Conservation (phyloP, 2,888 invertebrate genomes). For the Cephus spinipes region DNA sequence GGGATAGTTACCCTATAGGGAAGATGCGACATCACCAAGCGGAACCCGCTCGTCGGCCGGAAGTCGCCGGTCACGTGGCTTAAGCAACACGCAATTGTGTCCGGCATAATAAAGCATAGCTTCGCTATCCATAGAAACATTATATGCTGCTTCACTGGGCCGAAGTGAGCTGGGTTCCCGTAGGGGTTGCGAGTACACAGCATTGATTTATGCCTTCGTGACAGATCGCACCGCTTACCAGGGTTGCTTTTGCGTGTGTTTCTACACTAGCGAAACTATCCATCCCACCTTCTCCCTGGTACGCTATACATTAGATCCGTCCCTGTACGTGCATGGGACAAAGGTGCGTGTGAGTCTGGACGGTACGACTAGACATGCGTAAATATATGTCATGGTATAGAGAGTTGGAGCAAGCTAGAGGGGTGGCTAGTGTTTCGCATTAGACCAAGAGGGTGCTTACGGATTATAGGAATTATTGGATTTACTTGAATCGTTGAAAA, state of each 20-base stretch:
- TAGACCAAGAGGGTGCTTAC: conserved; percentile 26
- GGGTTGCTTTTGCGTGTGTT: conserved; percentile 1
- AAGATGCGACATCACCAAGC: conserved; percentile 60
- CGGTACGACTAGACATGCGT: background rate
- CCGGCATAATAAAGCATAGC: conserved; percentile 64
- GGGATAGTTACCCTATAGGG: conserved; percentile 26
- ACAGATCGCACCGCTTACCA: conserved; percentile 47
- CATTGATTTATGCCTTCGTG: conserved; percentile 59
- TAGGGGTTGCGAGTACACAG: conserved; percentile 38
- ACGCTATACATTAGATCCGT: background rate
- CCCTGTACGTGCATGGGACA: background rate
- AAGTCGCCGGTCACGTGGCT: conserved; percentile 66
- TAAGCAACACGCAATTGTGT: conserved; percentile 67
- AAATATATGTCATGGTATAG: background rate
- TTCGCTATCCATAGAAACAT: conserved; percentile 32
- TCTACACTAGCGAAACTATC: background rate
- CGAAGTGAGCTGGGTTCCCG: conserved; percentile 38
- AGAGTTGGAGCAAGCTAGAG: background rate
- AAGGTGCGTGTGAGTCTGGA: background rate
- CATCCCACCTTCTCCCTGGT: background rate
- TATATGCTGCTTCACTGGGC: conserved; percentile 35
- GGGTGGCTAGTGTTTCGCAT: conserved; percentile 15
- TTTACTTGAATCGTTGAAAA: conserved; percentile 9
- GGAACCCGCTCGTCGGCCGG: conserved; percentile 65
- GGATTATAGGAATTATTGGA: conserved; percentile 29